Percentiles rank a stretch among this genome's conserved stretches.
Evolutionary conservation across 2,797 vertebrate genomes (phyloP).

Genomic region (Gambusia yucatana): DNA sequence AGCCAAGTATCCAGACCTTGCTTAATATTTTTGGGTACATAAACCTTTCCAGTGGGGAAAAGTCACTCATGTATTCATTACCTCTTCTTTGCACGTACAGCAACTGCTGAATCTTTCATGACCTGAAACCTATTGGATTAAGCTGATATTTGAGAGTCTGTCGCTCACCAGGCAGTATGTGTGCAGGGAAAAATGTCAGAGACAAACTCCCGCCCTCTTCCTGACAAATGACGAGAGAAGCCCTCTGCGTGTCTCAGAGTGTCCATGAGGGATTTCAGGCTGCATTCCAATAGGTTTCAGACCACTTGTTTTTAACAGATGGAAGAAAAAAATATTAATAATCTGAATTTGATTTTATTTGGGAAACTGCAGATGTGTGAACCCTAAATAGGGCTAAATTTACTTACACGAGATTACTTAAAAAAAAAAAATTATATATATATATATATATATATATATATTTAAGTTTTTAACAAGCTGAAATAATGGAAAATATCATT

Average conservation of each 20-base stretch:
- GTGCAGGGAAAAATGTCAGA: constrained; percentile 52
- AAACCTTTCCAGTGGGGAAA: constrained; percentile 13
- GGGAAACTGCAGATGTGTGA: background rate
- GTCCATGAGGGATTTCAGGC: constrained; percentile 9
- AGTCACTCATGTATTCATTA: constrained; percentile 7
- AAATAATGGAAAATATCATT: background rate
- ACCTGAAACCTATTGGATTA: constrained; percentile 49
- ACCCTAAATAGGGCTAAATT: background rate
- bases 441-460: background rate
- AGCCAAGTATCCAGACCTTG: background rate
- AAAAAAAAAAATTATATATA: background rate
- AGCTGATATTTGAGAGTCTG: constrained; percentile 50
- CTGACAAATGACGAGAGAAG: constrained; percentile 44
- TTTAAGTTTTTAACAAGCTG: background rate
- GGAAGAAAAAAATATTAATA: background rate
- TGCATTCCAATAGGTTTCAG: constrained; percentile 2
- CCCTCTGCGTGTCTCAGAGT: constrained; percentile 15
- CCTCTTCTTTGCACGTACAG: constrained; percentile 34
- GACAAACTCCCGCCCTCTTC: constrained; percentile 20
- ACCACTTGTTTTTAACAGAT: constrained; percentile 4
- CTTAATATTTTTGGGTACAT: constrained; percentile 12
- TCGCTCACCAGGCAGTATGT: constrained; percentile 31
- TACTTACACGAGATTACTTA: background rate
- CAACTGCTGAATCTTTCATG: constrained; percentile 44
- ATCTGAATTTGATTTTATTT: background rate